A percentile compares a stretch with the other conserved stretches of the same genome.
phyloP scores from a whole-genome alignment of 2,113 vertebrate species.

The Rhinichthys klamathensis region DNA sequence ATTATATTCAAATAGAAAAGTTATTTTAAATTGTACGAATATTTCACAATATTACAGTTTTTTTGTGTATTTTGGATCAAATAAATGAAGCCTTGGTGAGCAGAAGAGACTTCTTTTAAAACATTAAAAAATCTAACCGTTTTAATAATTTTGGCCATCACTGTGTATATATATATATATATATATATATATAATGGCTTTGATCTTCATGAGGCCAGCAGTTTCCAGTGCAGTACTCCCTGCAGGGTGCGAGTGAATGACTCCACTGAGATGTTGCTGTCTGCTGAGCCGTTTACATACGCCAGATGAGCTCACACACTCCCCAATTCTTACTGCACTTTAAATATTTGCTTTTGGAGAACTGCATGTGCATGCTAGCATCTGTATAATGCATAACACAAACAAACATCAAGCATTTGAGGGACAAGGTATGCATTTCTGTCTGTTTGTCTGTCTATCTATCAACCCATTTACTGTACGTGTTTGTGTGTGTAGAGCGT shows the following conservation, averaged over 20 bases:
- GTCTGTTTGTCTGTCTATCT: neutral
- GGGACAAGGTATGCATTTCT: neutral
- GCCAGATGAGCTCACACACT: conserved; percentile 54
- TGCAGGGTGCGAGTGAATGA: conserved; percentile 10
- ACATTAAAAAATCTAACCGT: too few species aligned
- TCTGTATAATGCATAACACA: neutral
- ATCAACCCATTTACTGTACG: conserved; percentile 17
- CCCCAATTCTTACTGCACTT: conserved; percentile 59
- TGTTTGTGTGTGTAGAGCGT: neutral
- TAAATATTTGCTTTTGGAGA: conserved; percentile 67
- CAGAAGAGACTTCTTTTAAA: too few species aligned
- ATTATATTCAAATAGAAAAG: too few species aligned
- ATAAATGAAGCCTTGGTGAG: too few species aligned
- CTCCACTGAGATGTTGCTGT: conserved; percentile 3
- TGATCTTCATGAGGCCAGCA: neutral
- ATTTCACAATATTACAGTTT: too few species aligned
- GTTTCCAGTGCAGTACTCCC: neutral
- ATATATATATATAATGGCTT: too few species aligned
- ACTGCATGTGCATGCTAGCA: conserved; percentile 40
- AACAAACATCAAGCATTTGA: neutral
- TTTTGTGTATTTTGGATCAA: too few species aligned
- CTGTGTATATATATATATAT: neutral
- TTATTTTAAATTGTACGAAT: too few species aligned
- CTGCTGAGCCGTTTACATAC: neutral
- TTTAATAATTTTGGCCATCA: too few species aligned